Percentiles rank a stretch among this genome's conserved stretches.
Conservation (phyloP, 2,113 vertebrate species). For the Pituophis catenifer region DNA sequence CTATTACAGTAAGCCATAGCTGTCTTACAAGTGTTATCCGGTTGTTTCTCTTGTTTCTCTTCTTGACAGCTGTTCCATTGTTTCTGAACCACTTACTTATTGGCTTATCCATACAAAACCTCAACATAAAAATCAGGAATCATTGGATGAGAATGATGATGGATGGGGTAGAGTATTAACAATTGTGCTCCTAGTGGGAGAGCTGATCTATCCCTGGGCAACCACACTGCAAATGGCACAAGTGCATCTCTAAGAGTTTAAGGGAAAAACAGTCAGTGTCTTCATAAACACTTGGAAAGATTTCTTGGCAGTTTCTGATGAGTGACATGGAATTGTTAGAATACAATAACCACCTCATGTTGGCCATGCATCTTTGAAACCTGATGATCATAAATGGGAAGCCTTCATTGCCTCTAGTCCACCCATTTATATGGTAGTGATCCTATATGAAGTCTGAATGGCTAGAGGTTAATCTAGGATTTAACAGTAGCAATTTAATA, state of each 20-base stretch:
- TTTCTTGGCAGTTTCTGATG: not conserved
- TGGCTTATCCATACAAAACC: not conserved
- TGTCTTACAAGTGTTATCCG: not conserved
- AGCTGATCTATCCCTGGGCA: not conserved
- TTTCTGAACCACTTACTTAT: not conserved
- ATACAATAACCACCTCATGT: not conserved
- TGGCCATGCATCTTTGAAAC: not conserved
- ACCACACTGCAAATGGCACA: not conserved
- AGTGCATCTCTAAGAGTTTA: not conserved
- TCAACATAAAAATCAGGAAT: not conserved
- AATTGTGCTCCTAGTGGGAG: not conserved
- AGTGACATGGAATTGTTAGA: not conserved
- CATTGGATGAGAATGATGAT: not conserved
- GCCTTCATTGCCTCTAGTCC: not conserved
- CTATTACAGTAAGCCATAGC: not conserved
- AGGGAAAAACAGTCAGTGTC: not conserved
- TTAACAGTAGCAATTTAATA: not conserved
- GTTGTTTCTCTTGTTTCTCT: not conserved
- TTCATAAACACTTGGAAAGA: not conserved
- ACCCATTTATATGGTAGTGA: not conserved
- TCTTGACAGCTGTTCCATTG: not conserved
- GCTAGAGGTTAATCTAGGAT: not conserved
- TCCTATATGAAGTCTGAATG: not conserved
- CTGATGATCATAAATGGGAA: not conserved
- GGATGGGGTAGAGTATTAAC: not conserved